Conservation (phyloP, 2,888 invertebrate species). For the Melikaiella ostensackeni region DNA sequence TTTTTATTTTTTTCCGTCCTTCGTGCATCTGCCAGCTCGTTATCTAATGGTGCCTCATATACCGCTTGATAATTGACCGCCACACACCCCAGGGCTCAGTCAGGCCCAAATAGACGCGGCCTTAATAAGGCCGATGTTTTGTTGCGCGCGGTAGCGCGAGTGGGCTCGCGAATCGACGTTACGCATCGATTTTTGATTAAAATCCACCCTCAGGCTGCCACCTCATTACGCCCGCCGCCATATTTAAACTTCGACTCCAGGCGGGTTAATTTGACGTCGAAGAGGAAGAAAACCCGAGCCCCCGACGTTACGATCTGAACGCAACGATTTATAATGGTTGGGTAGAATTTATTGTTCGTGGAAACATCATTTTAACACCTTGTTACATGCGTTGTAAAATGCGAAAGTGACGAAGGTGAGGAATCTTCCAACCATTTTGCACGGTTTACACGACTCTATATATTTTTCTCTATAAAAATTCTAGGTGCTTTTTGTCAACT, state of each 20-base stretch:
- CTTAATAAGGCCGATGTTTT: constrained; percentile 65
- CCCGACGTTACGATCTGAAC: background rate
- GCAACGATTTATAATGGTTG: constrained; percentile 31
- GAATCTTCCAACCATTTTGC: constrained; percentile 1
- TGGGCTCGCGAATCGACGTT: constrained; percentile 74
- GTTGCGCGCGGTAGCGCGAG: constrained; percentile 65
- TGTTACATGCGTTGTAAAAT: constrained; percentile 33
- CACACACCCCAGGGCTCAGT: constrained; percentile 59
- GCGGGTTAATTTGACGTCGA: constrained; percentile 54
- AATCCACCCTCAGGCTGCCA: constrained; percentile 71
- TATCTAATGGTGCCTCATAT: constrained; percentile 75
- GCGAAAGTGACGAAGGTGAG: constrained; percentile 31
- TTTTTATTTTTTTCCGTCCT: constrained; percentile 45
- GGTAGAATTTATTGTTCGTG: constrained; percentile 39
- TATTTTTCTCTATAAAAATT: background rate
- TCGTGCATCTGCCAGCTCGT: constrained; percentile 73
- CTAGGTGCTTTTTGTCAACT: background rate
- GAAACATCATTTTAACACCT: constrained; percentile 40
- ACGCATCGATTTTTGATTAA: constrained; percentile 73
- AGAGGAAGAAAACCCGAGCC: constrained; percentile 43
- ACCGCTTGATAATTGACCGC: constrained; percentile 72
- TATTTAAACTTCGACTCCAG: constrained; percentile 41
- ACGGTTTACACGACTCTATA: background rate
- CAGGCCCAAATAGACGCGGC: constrained; percentile 67
- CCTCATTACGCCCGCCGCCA: constrained; percentile 68